These are phyloP conservation scores for Sminthurinus aureus DNA, from an alignment of 2,888 invertebrate genomes.

Conservation along the genomic window DNA sequence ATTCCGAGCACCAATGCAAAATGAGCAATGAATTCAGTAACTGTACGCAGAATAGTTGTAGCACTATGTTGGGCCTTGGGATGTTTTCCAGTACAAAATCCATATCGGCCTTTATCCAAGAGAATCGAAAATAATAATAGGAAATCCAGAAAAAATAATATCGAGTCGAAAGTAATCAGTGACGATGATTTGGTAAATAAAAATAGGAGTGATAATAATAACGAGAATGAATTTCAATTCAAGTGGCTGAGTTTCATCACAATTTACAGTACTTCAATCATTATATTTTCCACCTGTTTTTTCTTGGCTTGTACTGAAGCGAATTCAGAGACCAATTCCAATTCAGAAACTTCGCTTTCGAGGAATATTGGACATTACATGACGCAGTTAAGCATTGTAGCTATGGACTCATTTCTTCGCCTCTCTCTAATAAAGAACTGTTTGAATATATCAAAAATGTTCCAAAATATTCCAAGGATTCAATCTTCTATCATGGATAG, in stretches of 20 bases:
- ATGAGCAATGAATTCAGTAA: background rate
- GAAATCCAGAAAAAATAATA: too few relatives aligned
- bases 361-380: background rate
- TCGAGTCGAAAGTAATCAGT: too few relatives aligned
- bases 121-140: too few relatives aligned
- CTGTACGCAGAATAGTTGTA: background rate
- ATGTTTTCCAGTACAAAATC: background rate
- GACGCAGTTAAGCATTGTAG: background rate
- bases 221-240: background rate
- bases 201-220: too few relatives aligned
- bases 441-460: background rate
- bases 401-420: background rate
- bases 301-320: too few relatives aligned
- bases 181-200: too few relatives aligned
- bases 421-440: background rate
- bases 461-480: background rate
- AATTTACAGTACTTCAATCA: background rate
- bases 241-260: background rate
- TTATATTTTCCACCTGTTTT: background rate
- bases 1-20: background rate
- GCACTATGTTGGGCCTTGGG: background rate
- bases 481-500: too few relatives aligned
- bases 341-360: background rate
- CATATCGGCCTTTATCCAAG: background rate
- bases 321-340: too few relatives aligned